phyloP scores from a whole-genome alignment of 1,140 invertebrate species.

The Drosophila mayri region DNA sequence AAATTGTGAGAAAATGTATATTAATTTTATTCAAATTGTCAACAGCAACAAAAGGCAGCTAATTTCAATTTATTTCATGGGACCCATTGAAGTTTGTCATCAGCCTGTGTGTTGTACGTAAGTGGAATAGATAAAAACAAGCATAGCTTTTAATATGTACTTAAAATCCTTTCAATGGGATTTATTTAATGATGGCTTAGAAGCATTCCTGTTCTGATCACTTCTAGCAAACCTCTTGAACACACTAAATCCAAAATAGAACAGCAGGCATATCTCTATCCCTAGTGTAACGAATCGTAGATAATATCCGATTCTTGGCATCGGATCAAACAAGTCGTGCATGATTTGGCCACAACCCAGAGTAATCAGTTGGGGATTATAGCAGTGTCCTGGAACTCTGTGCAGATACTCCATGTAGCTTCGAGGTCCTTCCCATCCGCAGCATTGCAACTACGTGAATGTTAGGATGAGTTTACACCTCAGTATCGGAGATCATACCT shows the following conservation, averaged over 20 bases:
- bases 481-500: conserved; percentile 8
- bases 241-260: neutral
- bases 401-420: conserved; percentile 41
- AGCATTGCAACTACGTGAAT: conserved; percentile 35
- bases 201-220: neutral
- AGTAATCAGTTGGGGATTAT: conserved; percentile 14
- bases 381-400: conserved; percentile 29
- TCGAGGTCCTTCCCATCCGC: conserved; percentile 46
- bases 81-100: conserved; percentile 57
- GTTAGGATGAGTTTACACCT: neutral
- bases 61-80: conserved; percentile 81
- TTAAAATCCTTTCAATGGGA: neutral
- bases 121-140: conserved; percentile 57
- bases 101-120: conserved; percentile 15
- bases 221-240: neutral
- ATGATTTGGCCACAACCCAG: conserved; percentile 29
- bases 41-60: conserved; percentile 79
- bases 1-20: conserved; percentile 77
- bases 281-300: neutral
- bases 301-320: neutral
- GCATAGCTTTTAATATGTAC: neutral
- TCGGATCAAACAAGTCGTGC: neutral
- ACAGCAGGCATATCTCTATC: neutral
- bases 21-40: conserved; percentile 83
- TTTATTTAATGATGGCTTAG: neutral